Evolutionary conservation across 1,140 invertebrate genomes (phyloP), one percentile per base, ranked within the genome.

Genomic region (Drosophila bocki): DNA sequence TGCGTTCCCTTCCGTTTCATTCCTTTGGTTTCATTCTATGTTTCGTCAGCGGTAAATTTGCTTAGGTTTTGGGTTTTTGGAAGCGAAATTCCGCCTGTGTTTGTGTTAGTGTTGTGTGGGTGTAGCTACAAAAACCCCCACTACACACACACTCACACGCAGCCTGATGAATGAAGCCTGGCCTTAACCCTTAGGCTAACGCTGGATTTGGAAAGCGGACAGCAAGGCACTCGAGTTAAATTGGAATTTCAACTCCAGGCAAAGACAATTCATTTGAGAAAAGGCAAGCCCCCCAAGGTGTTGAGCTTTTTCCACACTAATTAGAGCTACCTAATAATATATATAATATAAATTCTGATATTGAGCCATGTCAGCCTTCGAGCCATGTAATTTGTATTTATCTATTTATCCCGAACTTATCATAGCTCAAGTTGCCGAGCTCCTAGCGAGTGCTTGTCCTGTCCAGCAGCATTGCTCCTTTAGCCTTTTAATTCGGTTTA

Each of bases 381-480:
- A 33, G 48, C 15, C 17, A 29, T 6, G 26, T 1, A n/a, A 33
- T 29, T 29, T 80, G 50, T 41, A 75, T 76, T 76, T 39, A 54
- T 80, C 79, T 83, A 83, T 83, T 80, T 84, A 84, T 54, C 37
- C 19, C 35, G 33, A 60, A 75, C 53, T 67, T 62, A 62, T 71
- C 64, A 70, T 47, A 19, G 42, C 22, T 57, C 42, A 35, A 37
- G 42, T 74, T 42, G 0, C 35, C 19, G 26, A 15, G n/a, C 15
- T 39, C 15, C 13, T 29, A 3, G 26, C 5, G 12, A 9, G 35
- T 33, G 13, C 29, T 47, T 72, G 35, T 22, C 53, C 19, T 45
- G n/a, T 22, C 44, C 61, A 41, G n/a, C 33, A 15, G 7, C 54
- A 6, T 3, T 29, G 63, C 64, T 53, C 47, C 37, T 51, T 57